Evolutionary conservation across 2,888 invertebrate genomes (phyloP).

Genomic region (Dioctria rufipes): DNA sequence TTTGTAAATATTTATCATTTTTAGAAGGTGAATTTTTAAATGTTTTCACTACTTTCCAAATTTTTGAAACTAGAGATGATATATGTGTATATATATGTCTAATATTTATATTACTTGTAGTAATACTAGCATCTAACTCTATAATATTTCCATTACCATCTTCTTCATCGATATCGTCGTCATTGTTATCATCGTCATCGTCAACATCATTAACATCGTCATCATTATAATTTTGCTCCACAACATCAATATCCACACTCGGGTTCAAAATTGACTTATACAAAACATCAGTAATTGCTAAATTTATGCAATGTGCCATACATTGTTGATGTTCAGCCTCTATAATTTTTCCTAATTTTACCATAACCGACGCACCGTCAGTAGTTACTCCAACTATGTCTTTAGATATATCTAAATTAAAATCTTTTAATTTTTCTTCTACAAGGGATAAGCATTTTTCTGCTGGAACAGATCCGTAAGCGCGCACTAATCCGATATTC

Average conservation of each 20-base stretch:
- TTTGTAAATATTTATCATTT: conserved; percentile 56
- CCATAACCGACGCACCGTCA: too few relatives aligned
- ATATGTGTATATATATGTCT: not conserved
- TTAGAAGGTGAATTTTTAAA: conserved; percentile 30
- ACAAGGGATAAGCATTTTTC: conserved; percentile 32
- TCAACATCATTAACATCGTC: not conserved
- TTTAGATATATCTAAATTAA: not conserved
- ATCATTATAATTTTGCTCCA: not conserved
- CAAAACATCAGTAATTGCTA: conserved; percentile 9
- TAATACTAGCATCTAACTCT: too few relatives aligned
- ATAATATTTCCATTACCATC: too few relatives aligned
- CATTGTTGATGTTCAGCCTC: conserved; percentile 23
- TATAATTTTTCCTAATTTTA: not conserved
- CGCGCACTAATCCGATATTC: conserved; percentile 29
- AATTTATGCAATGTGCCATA: conserved; percentile 24
- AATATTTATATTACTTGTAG: not conserved
- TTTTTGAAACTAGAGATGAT: conserved; percentile 8
- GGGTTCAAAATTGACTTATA: not conserved
- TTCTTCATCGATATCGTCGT: not conserved
- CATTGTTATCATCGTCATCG: conserved; percentile 16
- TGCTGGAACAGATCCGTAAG: conserved; percentile 36
- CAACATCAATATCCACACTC: too few relatives aligned
- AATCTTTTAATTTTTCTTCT: not conserved
- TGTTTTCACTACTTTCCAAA: conserved; percentile 29
- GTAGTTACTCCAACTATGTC: conserved; percentile 21